These are phyloP conservation scores for Tyria jacobaeae DNA, from an alignment of 2,888 invertebrate genomes.

Conservation along the genomic window DNA sequence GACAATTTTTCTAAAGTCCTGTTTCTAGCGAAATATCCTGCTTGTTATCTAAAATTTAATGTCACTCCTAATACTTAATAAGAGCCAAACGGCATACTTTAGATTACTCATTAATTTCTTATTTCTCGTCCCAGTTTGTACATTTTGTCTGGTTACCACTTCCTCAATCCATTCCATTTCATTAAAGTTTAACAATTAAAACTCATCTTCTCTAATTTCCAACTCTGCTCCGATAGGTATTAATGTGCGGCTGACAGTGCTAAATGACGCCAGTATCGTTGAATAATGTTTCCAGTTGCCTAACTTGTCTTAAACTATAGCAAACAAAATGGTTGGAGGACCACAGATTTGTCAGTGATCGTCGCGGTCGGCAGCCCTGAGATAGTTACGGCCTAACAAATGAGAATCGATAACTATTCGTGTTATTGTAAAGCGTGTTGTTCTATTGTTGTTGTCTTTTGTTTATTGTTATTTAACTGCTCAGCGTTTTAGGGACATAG, in stretches of 20 bases:
- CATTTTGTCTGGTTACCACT: too few species aligned
- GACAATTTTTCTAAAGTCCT: too few species aligned
- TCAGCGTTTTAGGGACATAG: constrained; percentile 16
- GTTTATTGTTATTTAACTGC: constrained; percentile 34
- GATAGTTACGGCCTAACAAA: constrained; percentile 66
- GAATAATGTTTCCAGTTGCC: constrained; percentile 75
- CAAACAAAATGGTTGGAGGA: constrained; percentile 70
- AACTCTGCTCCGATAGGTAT: constrained; percentile 66
- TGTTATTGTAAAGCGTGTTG: constrained; percentile 44
- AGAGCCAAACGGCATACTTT: too few species aligned
- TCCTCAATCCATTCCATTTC: neutral
- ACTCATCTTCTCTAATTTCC: constrained; percentile 44
- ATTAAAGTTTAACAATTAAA: constrained; percentile 2
- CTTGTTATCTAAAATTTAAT: too few species aligned
- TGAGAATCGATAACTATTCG: constrained; percentile 65
- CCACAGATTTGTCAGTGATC: constrained; percentile 77
- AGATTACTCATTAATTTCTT: too few species aligned
- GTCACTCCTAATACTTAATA: too few species aligned
- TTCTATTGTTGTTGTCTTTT: constrained; percentile 38
- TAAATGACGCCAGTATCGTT: constrained; percentile 77
- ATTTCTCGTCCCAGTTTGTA: too few species aligned
- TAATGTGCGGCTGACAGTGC: constrained; percentile 84
- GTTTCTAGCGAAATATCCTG: too few species aligned
- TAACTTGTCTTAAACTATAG: constrained; percentile 80
- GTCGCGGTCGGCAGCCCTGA: constrained; percentile 27